These are phyloP conservation scores for Lontra canadensis DNA, from an alignment of 2,113 vertebrate genomes.

Conservation along the genomic window DNA sequence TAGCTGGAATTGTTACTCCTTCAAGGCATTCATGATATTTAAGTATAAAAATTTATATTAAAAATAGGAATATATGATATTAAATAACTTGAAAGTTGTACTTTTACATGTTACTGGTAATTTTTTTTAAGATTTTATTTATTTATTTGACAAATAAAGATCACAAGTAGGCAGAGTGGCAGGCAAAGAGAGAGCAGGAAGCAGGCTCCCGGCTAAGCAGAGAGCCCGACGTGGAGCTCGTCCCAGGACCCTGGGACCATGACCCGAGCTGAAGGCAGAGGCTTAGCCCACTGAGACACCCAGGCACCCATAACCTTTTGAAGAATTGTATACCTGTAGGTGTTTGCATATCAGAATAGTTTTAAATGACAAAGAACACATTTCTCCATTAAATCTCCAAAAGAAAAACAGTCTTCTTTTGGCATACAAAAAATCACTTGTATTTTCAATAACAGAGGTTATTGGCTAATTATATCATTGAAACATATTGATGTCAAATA, in stretches of 20 bases:
- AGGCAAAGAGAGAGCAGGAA: too few relatives aligned
- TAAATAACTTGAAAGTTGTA: neutral
- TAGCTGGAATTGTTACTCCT: neutral
- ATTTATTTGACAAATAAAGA: too few relatives aligned
- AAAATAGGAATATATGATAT: neutral
- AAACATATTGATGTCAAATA: neutral
- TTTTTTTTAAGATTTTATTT: neutral
- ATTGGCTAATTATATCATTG: neutral
- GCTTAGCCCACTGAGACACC: too few relatives aligned
- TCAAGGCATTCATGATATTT: neutral
- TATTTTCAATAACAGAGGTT: neutral
- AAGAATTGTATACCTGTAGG: neutral
- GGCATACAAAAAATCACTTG: neutral
- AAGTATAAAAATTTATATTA: neutral
- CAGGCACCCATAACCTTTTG: neutral
- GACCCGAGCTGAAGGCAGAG: too few relatives aligned
- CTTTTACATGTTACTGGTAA: neutral
- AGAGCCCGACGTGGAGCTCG: too few relatives aligned
- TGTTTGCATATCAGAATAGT: neutral
- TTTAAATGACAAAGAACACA: neutral
- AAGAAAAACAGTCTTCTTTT: neutral
- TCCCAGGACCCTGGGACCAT: too few relatives aligned
- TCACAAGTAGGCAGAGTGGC: too few relatives aligned
- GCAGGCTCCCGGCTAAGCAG: too few relatives aligned
- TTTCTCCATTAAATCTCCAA: neutral